Conservation (phyloP, 1,140 invertebrate genomes). For the Triops longicaudatus region DNA sequence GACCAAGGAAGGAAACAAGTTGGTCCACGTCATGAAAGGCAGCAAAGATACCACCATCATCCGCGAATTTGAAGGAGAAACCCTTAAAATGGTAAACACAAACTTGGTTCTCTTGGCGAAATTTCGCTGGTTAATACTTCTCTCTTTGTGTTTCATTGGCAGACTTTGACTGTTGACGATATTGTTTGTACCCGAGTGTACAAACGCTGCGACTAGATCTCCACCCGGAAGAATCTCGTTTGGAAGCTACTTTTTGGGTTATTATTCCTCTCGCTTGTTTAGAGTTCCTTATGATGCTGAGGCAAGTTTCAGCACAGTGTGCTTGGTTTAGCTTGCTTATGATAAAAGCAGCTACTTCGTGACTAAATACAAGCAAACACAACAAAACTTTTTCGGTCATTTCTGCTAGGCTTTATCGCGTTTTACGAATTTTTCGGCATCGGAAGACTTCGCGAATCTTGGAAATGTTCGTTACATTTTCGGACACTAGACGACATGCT, state of each 20-base stretch:
- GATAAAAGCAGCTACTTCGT: background rate
- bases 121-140: background rate
- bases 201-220: conserved; percentile 17
- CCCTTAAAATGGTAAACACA: conserved; percentile 53
- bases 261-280: background rate
- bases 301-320: background rate
- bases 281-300: background rate
- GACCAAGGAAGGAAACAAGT: conserved; percentile 46
- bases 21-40: conserved; percentile 58
- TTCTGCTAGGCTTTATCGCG: background rate
- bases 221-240: background rate
- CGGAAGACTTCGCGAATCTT: too few species aligned
- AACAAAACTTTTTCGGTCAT: background rate
- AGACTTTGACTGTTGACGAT: conserved; percentile 25
- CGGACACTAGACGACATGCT: too few species aligned
- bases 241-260: background rate
- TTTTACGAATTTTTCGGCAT: too few species aligned
- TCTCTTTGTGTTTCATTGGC: background rate
- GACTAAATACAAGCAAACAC: background rate
- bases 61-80: conserved; percentile 55
- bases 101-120: too few species aligned
- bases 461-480: too few species aligned
- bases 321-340: background rate
- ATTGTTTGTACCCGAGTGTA: conserved; percentile 28
- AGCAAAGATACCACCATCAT: conserved; percentile 53